Base-by-base conservation (phyloP, 2,888 invertebrate species). In the Orchestes rusci region DNA sequence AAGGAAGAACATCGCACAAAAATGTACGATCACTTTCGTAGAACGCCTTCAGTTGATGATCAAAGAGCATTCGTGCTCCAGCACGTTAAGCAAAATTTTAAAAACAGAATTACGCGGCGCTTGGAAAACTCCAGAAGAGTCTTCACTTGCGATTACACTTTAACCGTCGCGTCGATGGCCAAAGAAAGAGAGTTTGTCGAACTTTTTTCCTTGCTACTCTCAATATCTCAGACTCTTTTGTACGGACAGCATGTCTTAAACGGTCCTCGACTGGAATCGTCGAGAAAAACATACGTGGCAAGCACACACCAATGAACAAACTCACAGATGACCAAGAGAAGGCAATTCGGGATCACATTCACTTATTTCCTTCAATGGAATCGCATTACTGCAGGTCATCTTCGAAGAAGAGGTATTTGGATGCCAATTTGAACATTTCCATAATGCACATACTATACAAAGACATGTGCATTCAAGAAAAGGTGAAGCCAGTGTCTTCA, bases 311-410 rank as follows among this genome's bases (percentile, higher is more conserved):
- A n/a, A n/a, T n/a, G n/a, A n/a, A n/a, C n/a, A n/a, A n/a, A n/a
- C 45, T 51, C 28, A 18, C 20, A 20, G 33, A 43, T 15, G 39
- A 54, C 13, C 32, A 30, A 16, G 52, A 52, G 30, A 8, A 36
- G 7, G 32, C 47, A 28, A 32, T 55, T 13, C 51, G 49, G 19
- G 45, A 53, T 5, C 52, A 52, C 19, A 52, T 50, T 43, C 16
- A 40, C n/a, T 39, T 43, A n/a, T 57, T 55, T 45, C 55, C 56
- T 28, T 43, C 53, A 7, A 42, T 57, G n/a, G 56, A 56, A 36
- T 56, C 39, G 4, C 39, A 40, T 23, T 42, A 35, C n/a, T 42
- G 42, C 17, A 35, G 42, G 13, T 34, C 42, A 8, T 28, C 34
- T 5, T 17, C 20, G 7, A 42, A 31, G 15, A 42, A 42, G 35